A percentile compares a stretch with the other conserved stretches of the same genome.
Evolutionary conservation across 30 jellyfish, hydroid and myxozoan genomes (phyloP).

Genomic region (Pelagia noctiluca): DNA sequence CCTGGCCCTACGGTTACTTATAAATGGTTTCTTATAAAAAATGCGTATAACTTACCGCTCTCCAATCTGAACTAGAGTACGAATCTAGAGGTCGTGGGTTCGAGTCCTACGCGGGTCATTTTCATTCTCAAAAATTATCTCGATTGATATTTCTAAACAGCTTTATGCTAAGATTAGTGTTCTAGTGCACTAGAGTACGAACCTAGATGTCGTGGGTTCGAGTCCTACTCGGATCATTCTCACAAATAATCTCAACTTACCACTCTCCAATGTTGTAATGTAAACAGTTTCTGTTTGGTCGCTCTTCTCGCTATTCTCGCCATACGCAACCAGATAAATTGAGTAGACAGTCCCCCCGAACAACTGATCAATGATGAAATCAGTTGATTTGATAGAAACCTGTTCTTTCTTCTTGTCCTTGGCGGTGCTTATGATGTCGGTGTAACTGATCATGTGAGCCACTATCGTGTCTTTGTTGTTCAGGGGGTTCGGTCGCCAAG

Average conservation of each 20-base stretch:
- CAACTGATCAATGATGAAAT: not conserved
- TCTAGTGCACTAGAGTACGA: too few species aligned
- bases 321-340: conserved; percentile 22
- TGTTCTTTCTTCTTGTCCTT: not conserved
- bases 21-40: too few species aligned
- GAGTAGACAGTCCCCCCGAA: conserved; percentile 47
- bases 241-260: conserved; percentile 24
- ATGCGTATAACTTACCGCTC: too few species aligned
- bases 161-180: too few species aligned
- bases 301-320: conserved; percentile 1
- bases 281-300: conserved; percentile 10
- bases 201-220: too few species aligned
- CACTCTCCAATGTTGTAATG: conserved; percentile 34
- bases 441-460: conserved; percentile 49
- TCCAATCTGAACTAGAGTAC: too few species aligned
- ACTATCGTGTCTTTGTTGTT: conserved; percentile 47
- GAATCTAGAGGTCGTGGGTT: too few species aligned
- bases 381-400: conserved; percentile 1
- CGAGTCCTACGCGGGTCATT: too few species aligned
- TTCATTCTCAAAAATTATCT: too few species aligned
- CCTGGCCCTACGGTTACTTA: too few species aligned
- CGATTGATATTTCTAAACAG: too few species aligned
- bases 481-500: conserved; percentile 65
- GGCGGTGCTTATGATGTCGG: conserved; percentile 17
- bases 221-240: not conserved